Base-by-base conservation (phyloP, 1,140 invertebrate genomes). In the Pemphigus obesinymphae region DNA sequence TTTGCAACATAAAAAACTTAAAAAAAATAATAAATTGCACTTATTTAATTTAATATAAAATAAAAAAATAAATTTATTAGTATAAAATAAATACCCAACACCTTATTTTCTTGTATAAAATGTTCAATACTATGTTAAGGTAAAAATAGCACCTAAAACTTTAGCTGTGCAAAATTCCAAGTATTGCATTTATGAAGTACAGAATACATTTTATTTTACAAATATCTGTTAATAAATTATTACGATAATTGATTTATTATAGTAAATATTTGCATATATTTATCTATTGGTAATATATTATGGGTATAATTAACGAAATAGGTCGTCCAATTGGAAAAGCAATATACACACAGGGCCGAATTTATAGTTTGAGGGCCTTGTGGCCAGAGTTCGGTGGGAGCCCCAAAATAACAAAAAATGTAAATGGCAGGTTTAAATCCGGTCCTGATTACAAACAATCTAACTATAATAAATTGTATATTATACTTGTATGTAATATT, bases 21-120 rank as follows among this genome's bases (percentile, higher is more conserved):
- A 70, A 72, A n/a, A n/a, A 17, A 72, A 31, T 29, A 45, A 48
- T 72, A 31, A 20, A 29, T 72, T 45, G 13, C 7, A 45, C 13
- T 48, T 26, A 23, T 34, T 66, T 68, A 6, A 55, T 55, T 55
- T 55, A 68, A 68, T 68, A 6, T 40, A 23, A 40, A 23, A 20
- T 40, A 45, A 45, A 70, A 70, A 72, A 29, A 72, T 66, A 31
- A 23, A 1, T 70, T 10, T 45, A 70, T 72, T 1, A 17, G 68
- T 29, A 45, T 45, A 72, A 29, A 72, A 72, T 8, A 45, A n/a
- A 72, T 48, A 72, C 70, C 70, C 43, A 72, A 29, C 20, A 72
- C 70, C 70, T 48, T 48, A 48, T 20, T 15, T 70, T 26, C 11
- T 26, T 26, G n/a, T 43, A 43, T 43, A 63, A 68, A 23, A 29